These are phyloP conservation scores for Cordilura impudica DNA, from an alignment of 2,888 invertebrate species.

Conservation along the genomic window DNA sequence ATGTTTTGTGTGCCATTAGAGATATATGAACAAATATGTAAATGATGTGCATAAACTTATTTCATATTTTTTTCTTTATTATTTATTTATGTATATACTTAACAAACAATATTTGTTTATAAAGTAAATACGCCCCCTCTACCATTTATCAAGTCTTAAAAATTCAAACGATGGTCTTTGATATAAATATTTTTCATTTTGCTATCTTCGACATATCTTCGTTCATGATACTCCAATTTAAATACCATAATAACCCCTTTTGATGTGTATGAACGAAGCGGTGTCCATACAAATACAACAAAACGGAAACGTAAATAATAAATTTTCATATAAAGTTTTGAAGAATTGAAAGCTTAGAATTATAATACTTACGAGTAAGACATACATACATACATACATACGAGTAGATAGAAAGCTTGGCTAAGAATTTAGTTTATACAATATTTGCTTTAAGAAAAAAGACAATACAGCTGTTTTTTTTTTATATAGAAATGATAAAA, in stretches of 20 bases:
- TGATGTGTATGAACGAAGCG: neutral
- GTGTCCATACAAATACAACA: neutral
- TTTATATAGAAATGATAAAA: too few relatives aligned
- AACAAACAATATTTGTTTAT: slow-evolving; percentile 32
- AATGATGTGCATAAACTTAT: neutral
- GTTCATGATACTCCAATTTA: neutral
- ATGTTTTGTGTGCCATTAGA: too few relatives aligned
- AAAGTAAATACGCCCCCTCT: slow-evolving; percentile 40
- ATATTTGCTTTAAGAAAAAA: too few relatives aligned
- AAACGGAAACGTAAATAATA: slow-evolving; percentile 10
- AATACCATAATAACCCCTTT: neutral
- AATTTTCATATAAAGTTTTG: neutral
- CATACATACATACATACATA: too few relatives aligned
- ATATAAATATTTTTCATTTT: neutral
- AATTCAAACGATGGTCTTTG: neutral
- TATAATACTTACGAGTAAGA: too few relatives aligned
- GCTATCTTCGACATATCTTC: neutral
- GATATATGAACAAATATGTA: neutral
- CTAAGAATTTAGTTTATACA: too few relatives aligned
- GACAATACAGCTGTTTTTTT: too few relatives aligned
- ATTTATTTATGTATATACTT: too few relatives aligned
- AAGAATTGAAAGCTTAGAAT: neutral
- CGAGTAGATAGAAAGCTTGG: too few relatives aligned
- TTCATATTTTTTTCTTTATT: neutral
- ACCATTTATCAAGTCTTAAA: neutral